Conservation (phyloP, 2,888 invertebrate genomes). For the Eubasilissa splendida region DNA sequence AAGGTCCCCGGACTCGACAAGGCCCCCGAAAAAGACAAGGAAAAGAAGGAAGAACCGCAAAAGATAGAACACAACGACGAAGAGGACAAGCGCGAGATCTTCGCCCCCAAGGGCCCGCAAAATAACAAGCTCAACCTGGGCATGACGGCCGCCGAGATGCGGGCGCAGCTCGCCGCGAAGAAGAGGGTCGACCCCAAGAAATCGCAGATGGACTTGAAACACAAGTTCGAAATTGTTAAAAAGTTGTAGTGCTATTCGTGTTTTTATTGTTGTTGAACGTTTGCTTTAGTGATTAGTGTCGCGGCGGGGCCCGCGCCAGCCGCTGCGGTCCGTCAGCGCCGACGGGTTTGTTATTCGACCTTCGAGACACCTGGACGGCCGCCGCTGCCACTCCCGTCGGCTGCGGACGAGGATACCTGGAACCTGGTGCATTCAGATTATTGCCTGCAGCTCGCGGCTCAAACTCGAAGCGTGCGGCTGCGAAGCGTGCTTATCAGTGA, state of each 20-base stretch:
- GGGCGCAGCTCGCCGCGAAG: slow-evolving; percentile 87
- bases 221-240: slow-evolving; percentile 95
- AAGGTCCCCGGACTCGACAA: slow-evolving; percentile 44
- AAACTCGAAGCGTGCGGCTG: too few relatives aligned
- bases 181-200: slow-evolving; percentile 94
- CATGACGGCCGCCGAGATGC: slow-evolving; percentile 94
- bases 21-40: slow-evolving; percentile 56
- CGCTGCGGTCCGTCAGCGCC: background rate
- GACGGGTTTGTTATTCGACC: slow-evolving; percentile 14
- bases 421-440: too few relatives aligned
- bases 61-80: background rate
- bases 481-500: too few relatives aligned
- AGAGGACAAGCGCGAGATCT: slow-evolving; percentile 39
- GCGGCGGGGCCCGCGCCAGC: background rate
- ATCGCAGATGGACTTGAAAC: slow-evolving; percentile 90
- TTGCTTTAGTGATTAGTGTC: background rate
- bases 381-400: background rate
- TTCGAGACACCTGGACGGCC: background rate
- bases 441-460: too few relatives aligned
- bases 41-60: slow-evolving; percentile 19
- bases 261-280: background rate
- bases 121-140: slow-evolving; percentile 80
- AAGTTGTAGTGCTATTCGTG: slow-evolving; percentile 77
- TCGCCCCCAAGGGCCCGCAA: slow-evolving; percentile 57
- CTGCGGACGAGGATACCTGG: background rate